These are phyloP conservation scores for Catotricha subobsoleta DNA, from an alignment of 2,888 invertebrate species.

Conservation along the genomic window DNA sequence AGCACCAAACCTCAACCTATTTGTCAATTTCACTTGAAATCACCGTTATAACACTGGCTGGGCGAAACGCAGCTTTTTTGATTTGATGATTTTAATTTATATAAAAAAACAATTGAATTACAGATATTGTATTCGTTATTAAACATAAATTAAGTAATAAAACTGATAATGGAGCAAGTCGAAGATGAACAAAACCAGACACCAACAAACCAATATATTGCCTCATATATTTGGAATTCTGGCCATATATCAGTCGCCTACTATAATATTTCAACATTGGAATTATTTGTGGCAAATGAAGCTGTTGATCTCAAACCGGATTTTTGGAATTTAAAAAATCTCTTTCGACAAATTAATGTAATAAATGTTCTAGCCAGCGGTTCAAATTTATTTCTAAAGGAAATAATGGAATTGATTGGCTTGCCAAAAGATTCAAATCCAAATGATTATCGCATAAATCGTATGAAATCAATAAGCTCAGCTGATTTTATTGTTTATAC, in stretches of 20 bases:
- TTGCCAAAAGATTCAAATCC: conserved; percentile 8
- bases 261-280: conserved; percentile 12
- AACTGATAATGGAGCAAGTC: not conserved
- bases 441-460: conserved; percentile 6
- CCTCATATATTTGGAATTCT: conserved; percentile 13
- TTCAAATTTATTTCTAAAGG: conserved; percentile 10
- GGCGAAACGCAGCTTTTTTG: too few relatives aligned
- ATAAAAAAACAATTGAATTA: too few relatives aligned
- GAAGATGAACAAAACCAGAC: not conserved
- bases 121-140: too few relatives aligned
- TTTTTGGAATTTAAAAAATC: conserved; percentile 10
- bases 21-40: too few relatives aligned
- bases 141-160: not conserved
- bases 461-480: conserved; percentile 3
- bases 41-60: too few relatives aligned
- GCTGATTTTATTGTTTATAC: conserved; percentile 11
- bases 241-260: conserved; percentile 11
- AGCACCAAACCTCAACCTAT: too few relatives aligned
- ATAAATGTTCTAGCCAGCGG: conserved; percentile 11
- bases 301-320: conserved; percentile 12
- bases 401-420: conserved; percentile 9
- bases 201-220: conserved; percentile 9
- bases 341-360: conserved; percentile 11
- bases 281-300: conserved; percentile 12
- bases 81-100: too few relatives aligned